Percentiles rank a stretch among this genome's conserved stretches.
Conservation (phyloP, 2,113 vertebrate genomes). For the Pterophyllum scalare region DNA sequence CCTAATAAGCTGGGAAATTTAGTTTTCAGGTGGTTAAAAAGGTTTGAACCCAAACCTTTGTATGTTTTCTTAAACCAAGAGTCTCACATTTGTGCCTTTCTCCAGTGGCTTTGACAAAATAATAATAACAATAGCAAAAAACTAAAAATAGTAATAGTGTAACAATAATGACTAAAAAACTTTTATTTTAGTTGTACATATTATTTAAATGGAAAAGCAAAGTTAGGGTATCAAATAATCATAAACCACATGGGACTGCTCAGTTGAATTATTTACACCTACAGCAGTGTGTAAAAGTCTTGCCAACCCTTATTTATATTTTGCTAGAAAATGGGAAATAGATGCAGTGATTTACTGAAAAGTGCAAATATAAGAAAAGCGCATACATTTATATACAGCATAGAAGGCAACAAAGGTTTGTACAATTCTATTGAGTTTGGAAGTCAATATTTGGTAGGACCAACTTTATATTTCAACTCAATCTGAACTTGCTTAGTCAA, state of each 20-base stretch:
- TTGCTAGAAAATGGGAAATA: not conserved
- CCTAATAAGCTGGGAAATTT: not conserved
- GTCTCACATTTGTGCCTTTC: not conserved
- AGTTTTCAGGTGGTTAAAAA: not conserved
- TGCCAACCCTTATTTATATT: not conserved
- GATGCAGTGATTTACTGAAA: not conserved
- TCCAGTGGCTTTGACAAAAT: not conserved
- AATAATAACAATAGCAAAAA: not conserved
- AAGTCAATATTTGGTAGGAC: not conserved
- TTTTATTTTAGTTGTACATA: not conserved
- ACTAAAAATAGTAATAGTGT: not conserved
- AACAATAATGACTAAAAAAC: not conserved
- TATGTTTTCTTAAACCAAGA: not conserved
- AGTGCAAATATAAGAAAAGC: not conserved
- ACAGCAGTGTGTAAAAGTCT: not conserved
- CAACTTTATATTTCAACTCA: not conserved
- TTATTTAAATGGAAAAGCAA: not conserved
- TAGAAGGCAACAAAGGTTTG: not conserved
- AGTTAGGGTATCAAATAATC: not conserved
- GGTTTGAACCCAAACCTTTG: not conserved
- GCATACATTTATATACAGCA: accelerated
- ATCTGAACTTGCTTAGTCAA: not conserved
- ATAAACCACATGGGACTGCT: not conserved
- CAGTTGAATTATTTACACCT: not conserved
- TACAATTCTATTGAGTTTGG: not conserved